Percentiles rank a stretch among this genome's conserved stretches.
Conservation (phyloP, 2,888 invertebrate species). For the Beris morrisii region DNA sequence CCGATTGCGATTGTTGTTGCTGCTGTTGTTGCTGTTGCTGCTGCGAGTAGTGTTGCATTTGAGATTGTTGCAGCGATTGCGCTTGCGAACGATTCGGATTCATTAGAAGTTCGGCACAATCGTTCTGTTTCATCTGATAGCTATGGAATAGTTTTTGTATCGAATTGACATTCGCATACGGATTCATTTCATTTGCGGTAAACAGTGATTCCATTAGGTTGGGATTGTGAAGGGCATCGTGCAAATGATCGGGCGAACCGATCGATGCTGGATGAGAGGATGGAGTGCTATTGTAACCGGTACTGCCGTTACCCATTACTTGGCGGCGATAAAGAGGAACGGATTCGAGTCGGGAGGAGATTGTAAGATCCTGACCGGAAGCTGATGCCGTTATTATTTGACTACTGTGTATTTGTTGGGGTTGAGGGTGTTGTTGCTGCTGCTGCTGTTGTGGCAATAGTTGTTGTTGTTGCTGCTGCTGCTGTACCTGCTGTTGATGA, state of each 20-base stretch:
- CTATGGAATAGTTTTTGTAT: conserved; percentile 38
- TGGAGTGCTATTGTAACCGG: conserved; percentile 38
- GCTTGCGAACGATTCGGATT: conserved; percentile 35
- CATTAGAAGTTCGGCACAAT: conserved; percentile 20
- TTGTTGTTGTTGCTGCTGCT: conserved; percentile 42
- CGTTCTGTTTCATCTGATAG: conserved; percentile 36
- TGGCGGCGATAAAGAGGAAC: conserved; percentile 60
- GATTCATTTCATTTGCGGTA: conserved; percentile 33
- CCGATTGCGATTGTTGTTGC: conserved; percentile 35
- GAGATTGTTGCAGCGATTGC: conserved; percentile 41
- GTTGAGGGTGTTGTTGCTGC: conserved; percentile 18
- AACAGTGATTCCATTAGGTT: conserved; percentile 36
- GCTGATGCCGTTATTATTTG: conserved; percentile 21
- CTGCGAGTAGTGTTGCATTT: conserved; percentile 33
- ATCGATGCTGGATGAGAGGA: conserved; percentile 45
- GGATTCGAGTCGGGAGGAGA: conserved; percentile 46
- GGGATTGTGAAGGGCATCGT: conserved; percentile 12
- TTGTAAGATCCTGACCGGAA: conserved; percentile 29
- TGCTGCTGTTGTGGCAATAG: conserved; percentile 37
- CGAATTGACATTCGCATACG: conserved; percentile 36
- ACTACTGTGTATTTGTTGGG: conserved; percentile 22
- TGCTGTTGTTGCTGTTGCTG: conserved; percentile 41
- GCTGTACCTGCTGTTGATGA: conserved; percentile 36
- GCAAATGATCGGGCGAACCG: conserved; percentile 46
- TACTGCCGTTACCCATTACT: conserved; percentile 50